Evolutionary conservation across 2,797 vertebrate genomes (phyloP).

Genomic region (Delichon dasypus): DNA sequence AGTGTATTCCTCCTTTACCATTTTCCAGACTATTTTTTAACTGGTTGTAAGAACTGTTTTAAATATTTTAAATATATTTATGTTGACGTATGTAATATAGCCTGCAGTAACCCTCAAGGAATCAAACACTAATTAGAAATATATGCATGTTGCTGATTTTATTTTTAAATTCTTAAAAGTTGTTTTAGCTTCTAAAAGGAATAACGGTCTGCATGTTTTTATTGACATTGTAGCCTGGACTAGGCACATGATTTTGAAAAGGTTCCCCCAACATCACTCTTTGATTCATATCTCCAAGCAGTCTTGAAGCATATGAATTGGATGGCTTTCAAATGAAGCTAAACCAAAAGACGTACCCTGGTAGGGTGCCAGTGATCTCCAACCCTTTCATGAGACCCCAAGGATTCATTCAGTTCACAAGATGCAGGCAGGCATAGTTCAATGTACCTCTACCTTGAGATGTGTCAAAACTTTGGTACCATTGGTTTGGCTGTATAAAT

Average conservation of each 20-base stretch:
- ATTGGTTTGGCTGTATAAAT: neutral
- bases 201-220: neutral
- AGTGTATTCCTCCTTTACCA: neutral
- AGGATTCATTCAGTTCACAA: neutral
- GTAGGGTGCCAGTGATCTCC: neutral
- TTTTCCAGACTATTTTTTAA: neutral
- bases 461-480: neutral
- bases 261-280: neutral
- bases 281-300: neutral
- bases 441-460: neutral
- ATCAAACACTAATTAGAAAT: neutral
- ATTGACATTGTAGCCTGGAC: neutral
- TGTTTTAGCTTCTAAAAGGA: neutral
- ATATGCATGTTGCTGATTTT: neutral
- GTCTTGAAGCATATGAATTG: neutral
- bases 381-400: fast-evolving
- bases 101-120: neutral
- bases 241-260: neutral
- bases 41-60: neutral
- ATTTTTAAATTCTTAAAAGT: neutral
- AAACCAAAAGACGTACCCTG: neutral
- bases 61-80: neutral
- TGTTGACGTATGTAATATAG: neutral
- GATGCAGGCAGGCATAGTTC: neutral
- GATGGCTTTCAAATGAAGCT: neutral